Evolutionary conservation across 2,888 invertebrate genomes (phyloP).

Genomic region (Drosophila anceps): DNA sequence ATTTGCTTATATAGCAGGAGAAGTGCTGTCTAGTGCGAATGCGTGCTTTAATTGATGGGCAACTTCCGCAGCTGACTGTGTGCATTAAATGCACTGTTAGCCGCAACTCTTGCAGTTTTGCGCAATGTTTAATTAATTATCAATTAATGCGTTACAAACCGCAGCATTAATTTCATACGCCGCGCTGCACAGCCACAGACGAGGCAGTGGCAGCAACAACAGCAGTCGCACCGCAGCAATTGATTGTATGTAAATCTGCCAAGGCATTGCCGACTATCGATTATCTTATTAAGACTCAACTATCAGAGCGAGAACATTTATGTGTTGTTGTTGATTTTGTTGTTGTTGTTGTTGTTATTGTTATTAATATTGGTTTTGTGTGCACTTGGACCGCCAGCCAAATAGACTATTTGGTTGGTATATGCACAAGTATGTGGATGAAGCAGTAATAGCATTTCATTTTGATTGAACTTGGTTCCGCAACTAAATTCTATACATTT

Average conservation of each 20-base stretch:
- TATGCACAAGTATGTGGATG: slow-evolving; percentile 51
- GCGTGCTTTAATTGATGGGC: slow-evolving; percentile 39
- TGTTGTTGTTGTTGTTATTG: not conserved
- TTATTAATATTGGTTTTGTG: slow-evolving; percentile 1
- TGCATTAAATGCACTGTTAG: slow-evolving; percentile 54
- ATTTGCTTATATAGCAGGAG: slow-evolving; percentile 2
- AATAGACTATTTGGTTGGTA: slow-evolving; percentile 42
- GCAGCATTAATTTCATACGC: slow-evolving; percentile 79
- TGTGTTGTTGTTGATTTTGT: slow-evolving; percentile 4
- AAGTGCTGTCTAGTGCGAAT: slow-evolving; percentile 25
- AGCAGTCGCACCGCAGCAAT: slow-evolving; percentile 15
- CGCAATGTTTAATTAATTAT: slow-evolving; percentile 79
- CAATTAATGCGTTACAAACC: slow-evolving; percentile 78
- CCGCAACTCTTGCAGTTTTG: slow-evolving; percentile 60
- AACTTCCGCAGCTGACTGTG: slow-evolving; percentile 30
- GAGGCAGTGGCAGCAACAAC: slow-evolving; percentile 12
- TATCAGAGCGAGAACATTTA: not conserved
- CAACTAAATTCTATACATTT: not conserved
- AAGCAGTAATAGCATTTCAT: slow-evolving; percentile 30
- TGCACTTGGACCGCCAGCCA: slow-evolving; percentile 32
- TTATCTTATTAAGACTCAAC: slow-evolving; percentile 62
- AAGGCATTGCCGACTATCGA: slow-evolving; percentile 43
- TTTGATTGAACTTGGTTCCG: not conserved
- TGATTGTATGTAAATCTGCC: slow-evolving; percentile 50
- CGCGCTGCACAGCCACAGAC: slow-evolving; percentile 70